phyloP scores from a whole-genome alignment of 2,888 invertebrate species.

The Eulithis prunata region DNA sequence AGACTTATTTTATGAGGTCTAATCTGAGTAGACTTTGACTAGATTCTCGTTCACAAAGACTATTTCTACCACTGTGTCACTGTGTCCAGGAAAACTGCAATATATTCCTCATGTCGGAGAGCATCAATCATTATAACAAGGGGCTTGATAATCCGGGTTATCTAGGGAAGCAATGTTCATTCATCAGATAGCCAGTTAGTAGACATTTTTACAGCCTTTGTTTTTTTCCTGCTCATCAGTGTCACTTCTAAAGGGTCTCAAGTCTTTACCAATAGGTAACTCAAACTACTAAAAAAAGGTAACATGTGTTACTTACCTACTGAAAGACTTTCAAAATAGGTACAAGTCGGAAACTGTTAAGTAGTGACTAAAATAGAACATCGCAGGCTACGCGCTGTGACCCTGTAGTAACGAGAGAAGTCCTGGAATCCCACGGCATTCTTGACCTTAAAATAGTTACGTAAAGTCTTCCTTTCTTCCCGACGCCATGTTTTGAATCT shows the following conservation, averaged over 20 bases:
- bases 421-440: constrained; percentile 22
- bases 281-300: no score
- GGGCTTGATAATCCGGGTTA: not conserved
- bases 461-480: not conserved
- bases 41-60: not conserved
- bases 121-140: constrained; percentile 12
- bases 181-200: not conserved
- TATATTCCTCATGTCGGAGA: constrained; percentile 6
- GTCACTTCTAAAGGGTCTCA: no score
- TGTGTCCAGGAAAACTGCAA: not conserved
- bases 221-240: not conserved
- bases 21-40: no score
- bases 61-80: not conserved
- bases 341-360: not conserved
- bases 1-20: no score
- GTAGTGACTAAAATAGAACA: constrained; percentile 11
- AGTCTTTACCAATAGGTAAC: no score
- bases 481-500: not conserved
- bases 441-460: not conserved
- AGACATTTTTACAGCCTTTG: not conserved
- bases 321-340: no score
- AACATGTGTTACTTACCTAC: no score
- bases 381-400: constrained; percentile 12
- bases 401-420: constrained; percentile 21
- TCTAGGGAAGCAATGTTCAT: constrained; percentile 9